phyloP scores from a whole-genome alignment of 2,797 vertebrate species.

The Craterocephalus amniculus region DNA sequence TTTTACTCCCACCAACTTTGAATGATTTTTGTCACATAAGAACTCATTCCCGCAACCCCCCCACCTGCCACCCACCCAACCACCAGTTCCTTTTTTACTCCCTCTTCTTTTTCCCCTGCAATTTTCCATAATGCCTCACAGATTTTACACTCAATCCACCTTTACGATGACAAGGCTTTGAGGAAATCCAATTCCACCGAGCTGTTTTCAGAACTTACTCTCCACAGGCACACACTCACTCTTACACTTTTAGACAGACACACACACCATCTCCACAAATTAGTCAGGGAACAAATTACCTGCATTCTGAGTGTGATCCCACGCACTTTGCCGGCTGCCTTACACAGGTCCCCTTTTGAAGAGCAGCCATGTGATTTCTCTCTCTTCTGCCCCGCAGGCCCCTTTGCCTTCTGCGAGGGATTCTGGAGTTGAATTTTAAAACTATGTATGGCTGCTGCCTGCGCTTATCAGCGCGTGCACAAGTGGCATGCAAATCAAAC shows the following conservation, averaged over 20 bases:
- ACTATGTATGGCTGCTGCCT: conserved; percentile 83
- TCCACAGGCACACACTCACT: conserved; percentile 70
- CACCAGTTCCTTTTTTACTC: conserved; percentile 63
- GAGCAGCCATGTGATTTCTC: conserved; percentile 84
- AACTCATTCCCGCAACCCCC: conserved; percentile 36
- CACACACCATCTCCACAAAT: conserved; percentile 80
- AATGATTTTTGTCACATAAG: conserved; percentile 57
- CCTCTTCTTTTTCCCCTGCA: conserved; percentile 71
- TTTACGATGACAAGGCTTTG: conserved; percentile 84
- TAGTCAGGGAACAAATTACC: conserved; percentile 86
- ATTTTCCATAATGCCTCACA: conserved; percentile 81
- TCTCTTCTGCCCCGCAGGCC: conserved; percentile 77
- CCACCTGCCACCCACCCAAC: conserved; percentile 42
- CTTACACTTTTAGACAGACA: conserved; percentile 40
- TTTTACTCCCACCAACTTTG: conserved; percentile 37
- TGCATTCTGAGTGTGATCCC: conserved; percentile 84
- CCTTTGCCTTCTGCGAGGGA: conserved; percentile 82
- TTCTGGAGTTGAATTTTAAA: conserved; percentile 85
- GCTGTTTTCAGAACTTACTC: conserved; percentile 85
- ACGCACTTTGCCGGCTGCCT: conserved; percentile 83
- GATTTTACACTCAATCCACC: conserved; percentile 83
- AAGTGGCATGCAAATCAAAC: conserved; percentile 85
- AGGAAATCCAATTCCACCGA: conserved; percentile 83
- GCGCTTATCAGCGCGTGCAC: conserved; percentile 84
- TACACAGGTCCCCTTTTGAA: conserved; percentile 87